These are phyloP conservation scores for Bombus affinis DNA, from an alignment of 1,140 invertebrate genomes.

Conservation along the genomic window DNA sequence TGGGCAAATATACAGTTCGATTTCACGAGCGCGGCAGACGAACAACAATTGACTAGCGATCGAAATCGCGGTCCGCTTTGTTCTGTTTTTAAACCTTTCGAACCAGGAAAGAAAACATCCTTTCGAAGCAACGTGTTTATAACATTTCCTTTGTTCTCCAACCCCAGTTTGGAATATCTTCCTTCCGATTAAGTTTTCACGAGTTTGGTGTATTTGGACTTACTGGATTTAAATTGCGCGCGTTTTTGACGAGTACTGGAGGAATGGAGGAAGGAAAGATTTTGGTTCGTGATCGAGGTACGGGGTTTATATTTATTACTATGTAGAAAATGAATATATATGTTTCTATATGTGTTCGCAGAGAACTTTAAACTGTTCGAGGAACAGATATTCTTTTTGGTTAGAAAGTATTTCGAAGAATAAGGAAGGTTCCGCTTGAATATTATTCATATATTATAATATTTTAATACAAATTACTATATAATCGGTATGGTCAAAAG, in stretches of 20 bases:
- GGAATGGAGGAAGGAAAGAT: neutral
- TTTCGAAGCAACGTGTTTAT: neutral
- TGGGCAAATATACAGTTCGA: conserved; percentile 48
- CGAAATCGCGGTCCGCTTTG: neutral
- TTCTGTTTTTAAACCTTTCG: neutral
- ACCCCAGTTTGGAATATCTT: too few relatives aligned
- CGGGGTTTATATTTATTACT: neutral
- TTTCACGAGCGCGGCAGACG: conserved; percentile 13
- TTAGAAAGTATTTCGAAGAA: too few relatives aligned
- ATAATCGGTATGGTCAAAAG: too few relatives aligned
- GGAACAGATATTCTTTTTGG: too few relatives aligned
- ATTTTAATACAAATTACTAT: too few relatives aligned
- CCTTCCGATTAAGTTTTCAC: neutral
- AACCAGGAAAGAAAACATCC: neutral
- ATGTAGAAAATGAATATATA: neutral
- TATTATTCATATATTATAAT: too few relatives aligned
- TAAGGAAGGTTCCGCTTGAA: too few relatives aligned
- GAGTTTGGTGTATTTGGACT: neutral
- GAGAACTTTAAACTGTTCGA: neutral
- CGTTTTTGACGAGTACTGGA: neutral
- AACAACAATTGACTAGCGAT: conserved; percentile 31
- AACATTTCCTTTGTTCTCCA: neutral
- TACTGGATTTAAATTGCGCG: neutral
- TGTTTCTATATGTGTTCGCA: too few relatives aligned
- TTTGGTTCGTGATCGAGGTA: too few relatives aligned